Conservation (phyloP, 2,113 vertebrate genomes). For the Megaceryle torquata region DNA sequence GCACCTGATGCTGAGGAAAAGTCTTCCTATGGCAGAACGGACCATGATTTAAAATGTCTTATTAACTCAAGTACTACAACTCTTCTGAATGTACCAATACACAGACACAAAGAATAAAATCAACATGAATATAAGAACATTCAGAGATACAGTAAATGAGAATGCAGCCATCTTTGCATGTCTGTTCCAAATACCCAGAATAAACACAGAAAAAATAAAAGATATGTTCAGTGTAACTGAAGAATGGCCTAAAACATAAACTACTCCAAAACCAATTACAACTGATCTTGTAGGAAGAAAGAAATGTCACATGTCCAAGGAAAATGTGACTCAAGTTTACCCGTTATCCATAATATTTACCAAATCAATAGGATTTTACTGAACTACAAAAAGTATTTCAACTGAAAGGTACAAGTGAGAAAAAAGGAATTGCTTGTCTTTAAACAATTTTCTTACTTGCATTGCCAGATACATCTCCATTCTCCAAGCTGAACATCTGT, state of each 20-base stretch:
- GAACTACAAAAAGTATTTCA: not conserved
- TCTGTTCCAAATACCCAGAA: not conserved
- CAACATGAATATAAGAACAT: not conserved
- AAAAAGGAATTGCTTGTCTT: not conserved
- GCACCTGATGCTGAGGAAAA: not conserved
- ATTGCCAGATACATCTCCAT: slow-evolving; percentile 93
- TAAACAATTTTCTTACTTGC: slow-evolving; percentile 83
- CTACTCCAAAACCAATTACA: not conserved
- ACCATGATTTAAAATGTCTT: not conserved
- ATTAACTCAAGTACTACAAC: not conserved
- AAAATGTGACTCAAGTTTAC: not conserved
- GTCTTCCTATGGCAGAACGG: not conserved
- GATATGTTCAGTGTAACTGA: not conserved
- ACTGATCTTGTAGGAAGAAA: not conserved
- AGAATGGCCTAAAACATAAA: not conserved
- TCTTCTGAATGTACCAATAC: not conserved
- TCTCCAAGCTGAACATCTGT: slow-evolving; percentile 59
- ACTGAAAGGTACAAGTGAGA: not conserved
- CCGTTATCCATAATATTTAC: not conserved
- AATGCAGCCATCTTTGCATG: not conserved
- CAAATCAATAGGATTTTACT: not conserved
- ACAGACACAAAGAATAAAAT: not conserved
- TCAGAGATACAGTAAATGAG: not conserved
- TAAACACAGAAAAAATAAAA: not conserved
- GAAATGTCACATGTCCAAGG: not conserved